A percentile compares a stretch with the other conserved stretches of the same genome.
phyloP scores from a whole-genome alignment of 2,113 vertebrate genomes.

The Thamnophis sirtalis region DNA sequence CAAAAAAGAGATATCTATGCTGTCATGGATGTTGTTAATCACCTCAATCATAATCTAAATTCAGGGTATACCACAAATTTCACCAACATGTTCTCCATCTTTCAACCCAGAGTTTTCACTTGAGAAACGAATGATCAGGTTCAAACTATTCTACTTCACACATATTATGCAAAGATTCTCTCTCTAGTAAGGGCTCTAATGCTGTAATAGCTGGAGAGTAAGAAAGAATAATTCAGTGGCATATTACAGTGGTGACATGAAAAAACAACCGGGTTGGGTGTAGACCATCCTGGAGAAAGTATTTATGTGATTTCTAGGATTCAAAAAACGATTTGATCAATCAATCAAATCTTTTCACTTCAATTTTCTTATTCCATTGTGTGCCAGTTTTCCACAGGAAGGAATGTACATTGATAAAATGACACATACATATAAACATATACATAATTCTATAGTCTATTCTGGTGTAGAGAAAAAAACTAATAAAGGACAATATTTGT shows the following conservation, averaged over 20 bases:
- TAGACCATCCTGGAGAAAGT: neutral
- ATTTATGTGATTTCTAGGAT: neutral
- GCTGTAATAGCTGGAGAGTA: neutral
- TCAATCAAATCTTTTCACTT: neutral
- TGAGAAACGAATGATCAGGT: neutral
- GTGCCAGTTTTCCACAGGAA: neutral
- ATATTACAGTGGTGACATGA: neutral
- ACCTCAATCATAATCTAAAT: neutral
- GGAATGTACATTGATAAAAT: neutral
- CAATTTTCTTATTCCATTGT: neutral
- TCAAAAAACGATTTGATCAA: neutral
- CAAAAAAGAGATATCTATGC: neutral
- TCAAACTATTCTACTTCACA: neutral
- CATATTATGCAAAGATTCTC: neutral
- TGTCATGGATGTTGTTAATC: neutral
- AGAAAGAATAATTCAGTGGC: neutral
- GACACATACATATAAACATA: neutral
- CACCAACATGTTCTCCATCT: neutral
- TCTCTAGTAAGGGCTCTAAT: neutral
- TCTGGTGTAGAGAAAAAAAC: neutral
- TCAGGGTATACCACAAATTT: neutral
- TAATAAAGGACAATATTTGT: neutral
- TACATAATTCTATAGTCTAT: neutral
- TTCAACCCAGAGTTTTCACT: neutral
- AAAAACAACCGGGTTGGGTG: neutral